Conservation (phyloP, 2,888 invertebrate species). For the Frankliniella intonsa region DNA sequence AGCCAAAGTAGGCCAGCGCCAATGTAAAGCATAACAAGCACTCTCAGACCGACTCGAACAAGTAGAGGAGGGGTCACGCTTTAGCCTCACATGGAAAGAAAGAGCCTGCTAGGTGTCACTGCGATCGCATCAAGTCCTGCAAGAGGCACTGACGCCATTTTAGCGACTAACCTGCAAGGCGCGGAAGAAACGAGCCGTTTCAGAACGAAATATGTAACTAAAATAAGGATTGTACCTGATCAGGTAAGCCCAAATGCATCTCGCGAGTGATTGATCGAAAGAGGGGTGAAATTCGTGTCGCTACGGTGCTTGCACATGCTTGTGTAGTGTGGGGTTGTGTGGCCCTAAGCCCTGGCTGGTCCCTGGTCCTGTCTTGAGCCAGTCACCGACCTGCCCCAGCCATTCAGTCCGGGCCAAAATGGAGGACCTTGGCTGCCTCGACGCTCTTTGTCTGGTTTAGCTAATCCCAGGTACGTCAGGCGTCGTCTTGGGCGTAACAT, state of each 20-base stretch:
- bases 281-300: neutral
- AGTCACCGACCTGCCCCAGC: constrained; percentile 8
- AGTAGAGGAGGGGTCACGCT: neutral
- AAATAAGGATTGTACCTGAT: neutral
- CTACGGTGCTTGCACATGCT: neutral
- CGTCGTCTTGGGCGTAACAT: neutral
- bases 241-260: neutral
- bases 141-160: constrained; percentile 17
- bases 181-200: neutral
- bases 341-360: neutral
- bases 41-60: neutral
- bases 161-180: constrained; percentile 19
- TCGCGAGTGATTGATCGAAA: no score
- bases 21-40: constrained; percentile 3
- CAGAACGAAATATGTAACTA: constrained; percentile 15
- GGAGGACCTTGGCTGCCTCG: neutral
- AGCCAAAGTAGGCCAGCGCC: neutral
- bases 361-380: neutral
- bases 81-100: neutral
- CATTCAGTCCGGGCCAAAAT: constrained; percentile 6
- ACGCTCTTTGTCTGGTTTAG: neutral
- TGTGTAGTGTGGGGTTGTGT: neutral
- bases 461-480: neutral
- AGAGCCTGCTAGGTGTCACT: constrained; percentile 19
- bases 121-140: constrained; percentile 9